Percentiles rank a stretch among this genome's conserved stretches.
Conservation (phyloP, 1,140 invertebrate species). For the Cotesia chilonis region DNA sequence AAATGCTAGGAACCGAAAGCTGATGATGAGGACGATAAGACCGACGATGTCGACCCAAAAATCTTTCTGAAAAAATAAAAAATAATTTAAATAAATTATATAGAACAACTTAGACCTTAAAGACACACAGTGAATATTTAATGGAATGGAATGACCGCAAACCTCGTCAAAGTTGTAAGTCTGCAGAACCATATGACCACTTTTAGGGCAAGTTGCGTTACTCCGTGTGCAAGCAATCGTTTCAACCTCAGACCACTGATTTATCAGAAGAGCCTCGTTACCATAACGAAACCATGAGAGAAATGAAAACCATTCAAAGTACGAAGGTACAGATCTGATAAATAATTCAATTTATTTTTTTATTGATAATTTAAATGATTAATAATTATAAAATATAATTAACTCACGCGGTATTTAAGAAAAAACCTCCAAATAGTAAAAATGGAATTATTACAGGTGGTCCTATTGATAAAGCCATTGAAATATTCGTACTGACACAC, state of each 20-base stretch:
- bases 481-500: constrained; percentile 79
- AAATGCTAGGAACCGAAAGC: constrained; percentile 81
- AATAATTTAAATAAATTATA: constrained; percentile 10
- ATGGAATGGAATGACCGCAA: constrained; percentile 40
- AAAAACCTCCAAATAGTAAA: constrained; percentile 94
- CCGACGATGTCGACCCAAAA: constrained; percentile 76
- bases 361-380: background rate
- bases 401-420: constrained; percentile 87
- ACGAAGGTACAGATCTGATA: constrained; percentile 83
- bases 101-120: background rate
- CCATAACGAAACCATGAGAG: constrained; percentile 96
- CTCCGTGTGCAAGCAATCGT: constrained; percentile 75
- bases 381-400: constrained; percentile 18
- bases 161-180: constrained; percentile 82
- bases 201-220: constrained; percentile 78
- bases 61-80: constrained; percentile 69
- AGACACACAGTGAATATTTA: background rate
- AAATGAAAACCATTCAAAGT: constrained; percentile 91
- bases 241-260: constrained; percentile 87
- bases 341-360: constrained; percentile 21
- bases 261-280: constrained; percentile 92
- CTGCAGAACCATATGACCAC: constrained; percentile 80
- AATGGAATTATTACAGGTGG: constrained; percentile 93
- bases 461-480: constrained; percentile 87
- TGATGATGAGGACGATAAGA: constrained; percentile 77